A percentile compares a stretch with the other conserved stretches of the same genome.
Evolutionary conservation across 2,888 invertebrate genomes (phyloP).

Genomic region (Yponomeuta plumbellus): DNA sequence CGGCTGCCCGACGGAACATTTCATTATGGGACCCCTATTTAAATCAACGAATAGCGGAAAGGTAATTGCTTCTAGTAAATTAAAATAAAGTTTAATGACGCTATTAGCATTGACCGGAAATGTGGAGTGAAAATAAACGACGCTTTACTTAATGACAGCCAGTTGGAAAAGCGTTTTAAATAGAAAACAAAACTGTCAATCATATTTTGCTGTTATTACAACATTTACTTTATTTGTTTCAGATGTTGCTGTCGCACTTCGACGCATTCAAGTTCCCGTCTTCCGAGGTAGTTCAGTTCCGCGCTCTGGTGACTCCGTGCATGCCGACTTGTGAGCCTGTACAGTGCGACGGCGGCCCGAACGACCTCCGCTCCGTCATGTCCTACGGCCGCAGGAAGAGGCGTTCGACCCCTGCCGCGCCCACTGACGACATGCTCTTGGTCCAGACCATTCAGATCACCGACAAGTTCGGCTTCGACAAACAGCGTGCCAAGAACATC

Average conservation of each 20-base stretch:
- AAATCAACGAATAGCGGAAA: conserved; percentile 88
- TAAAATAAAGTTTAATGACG: conserved; percentile 13
- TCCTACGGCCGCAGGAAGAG: conserved; percentile 90
- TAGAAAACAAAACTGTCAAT: neutral
- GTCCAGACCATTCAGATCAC: conserved; percentile 95
- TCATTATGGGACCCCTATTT: conserved; percentile 94
- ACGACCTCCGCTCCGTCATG: conserved; percentile 87
- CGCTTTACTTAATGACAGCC: neutral
- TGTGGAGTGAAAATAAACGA: neutral
- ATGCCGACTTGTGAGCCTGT: conserved; percentile 96
- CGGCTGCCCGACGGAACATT: conserved; percentile 95
- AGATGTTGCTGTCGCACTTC: conserved; percentile 92
- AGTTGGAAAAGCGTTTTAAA: neutral
- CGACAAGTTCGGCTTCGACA: conserved; percentile 92
- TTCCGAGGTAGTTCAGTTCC: conserved; percentile 95
- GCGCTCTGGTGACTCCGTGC: conserved; percentile 95
- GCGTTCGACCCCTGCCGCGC: conserved; percentile 77
- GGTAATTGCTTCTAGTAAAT: conserved; percentile 62
- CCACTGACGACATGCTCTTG: conserved; percentile 87
- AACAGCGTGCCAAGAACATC: conserved; percentile 78
- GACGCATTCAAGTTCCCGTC: conserved; percentile 98
- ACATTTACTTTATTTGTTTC: conserved; percentile 39
- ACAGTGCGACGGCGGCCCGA: conserved; percentile 91
- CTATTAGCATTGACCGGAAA: conserved; percentile 13
- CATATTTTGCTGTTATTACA: neutral